phyloP scores from a whole-genome alignment of 2,113 vertebrate species.

The Passer domesticus region DNA sequence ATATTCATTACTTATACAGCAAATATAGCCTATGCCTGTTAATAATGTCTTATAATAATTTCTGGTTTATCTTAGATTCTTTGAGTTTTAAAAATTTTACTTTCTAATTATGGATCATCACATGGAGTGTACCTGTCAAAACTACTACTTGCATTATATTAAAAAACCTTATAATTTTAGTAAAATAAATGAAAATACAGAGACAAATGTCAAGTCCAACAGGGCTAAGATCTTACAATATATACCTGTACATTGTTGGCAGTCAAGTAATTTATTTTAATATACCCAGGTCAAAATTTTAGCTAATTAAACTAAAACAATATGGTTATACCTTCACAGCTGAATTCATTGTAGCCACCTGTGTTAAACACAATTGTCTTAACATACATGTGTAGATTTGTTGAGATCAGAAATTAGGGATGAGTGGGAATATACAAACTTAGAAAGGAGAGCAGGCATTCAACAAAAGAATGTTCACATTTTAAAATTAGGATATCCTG shows the following conservation, averaged over 20 bases:
- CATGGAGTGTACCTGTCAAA: neutral
- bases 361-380: neutral
- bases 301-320: neutral
- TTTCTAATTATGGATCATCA: neutral
- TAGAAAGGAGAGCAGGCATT: neutral
- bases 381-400: neutral
- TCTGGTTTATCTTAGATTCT: neutral
- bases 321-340: neutral
- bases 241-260: neutral
- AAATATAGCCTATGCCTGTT: neutral
- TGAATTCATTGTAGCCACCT: neutral
- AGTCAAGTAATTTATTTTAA: neutral
- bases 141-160: neutral
- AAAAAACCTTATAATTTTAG: neutral
- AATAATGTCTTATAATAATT: neutral
- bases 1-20: neutral
- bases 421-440: neutral
- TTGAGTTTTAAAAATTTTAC: neutral
- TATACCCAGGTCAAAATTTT: neutral
- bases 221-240: neutral
- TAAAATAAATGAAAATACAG: neutral
- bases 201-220: neutral
- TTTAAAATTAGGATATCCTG: neutral
- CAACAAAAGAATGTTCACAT: neutral
- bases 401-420: neutral